phyloP scores from a whole-genome alignment of 2,797 vertebrate species.

The Coreius guichenoti region DNA sequence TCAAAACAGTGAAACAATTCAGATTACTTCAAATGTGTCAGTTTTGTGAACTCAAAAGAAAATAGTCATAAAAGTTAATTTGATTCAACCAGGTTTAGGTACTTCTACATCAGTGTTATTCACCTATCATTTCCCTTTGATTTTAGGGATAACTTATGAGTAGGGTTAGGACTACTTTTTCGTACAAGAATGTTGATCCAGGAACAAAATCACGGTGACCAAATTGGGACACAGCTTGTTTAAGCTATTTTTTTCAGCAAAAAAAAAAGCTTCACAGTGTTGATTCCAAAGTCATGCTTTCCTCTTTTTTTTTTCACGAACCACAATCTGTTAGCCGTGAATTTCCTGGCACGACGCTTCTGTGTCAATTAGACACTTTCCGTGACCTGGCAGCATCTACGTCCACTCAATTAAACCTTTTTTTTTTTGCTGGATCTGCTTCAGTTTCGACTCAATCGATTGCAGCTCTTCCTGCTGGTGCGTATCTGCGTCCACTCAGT shows the following conservation, averaged over 20 bases:
- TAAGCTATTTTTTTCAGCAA: background rate
- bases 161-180: too few relatives aligned
- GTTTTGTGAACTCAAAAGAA: too few relatives aligned
- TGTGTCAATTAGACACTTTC: slow-evolving; percentile 82
- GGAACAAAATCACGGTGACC: too few relatives aligned
- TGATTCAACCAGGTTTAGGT: too few relatives aligned
- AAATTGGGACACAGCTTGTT: background rate
- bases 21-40: too few relatives aligned
- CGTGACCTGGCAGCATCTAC: slow-evolving; percentile 74
- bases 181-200: too few relatives aligned
- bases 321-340: slow-evolving; percentile 75
- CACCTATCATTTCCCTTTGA: too few relatives aligned
- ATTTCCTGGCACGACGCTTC: slow-evolving; percentile 73
- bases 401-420: background rate
- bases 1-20: too few relatives aligned
- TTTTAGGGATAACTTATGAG: too few relatives aligned
- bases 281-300: slow-evolving; percentile 11
- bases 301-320: slow-evolving; percentile 72
- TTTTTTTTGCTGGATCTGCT: background rate
- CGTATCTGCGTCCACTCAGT: background rate
- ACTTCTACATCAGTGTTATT: too few relatives aligned
- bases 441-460: slow-evolving; percentile 4
- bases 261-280: background rate
- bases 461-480: slow-evolving; percentile 1
- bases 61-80: too few relatives aligned